Percentiles rank a stretch among this genome's conserved stretches.
phyloP scores from a whole-genome alignment of 2,888 invertebrate species.

The Nephrocerus scutellatus region DNA sequence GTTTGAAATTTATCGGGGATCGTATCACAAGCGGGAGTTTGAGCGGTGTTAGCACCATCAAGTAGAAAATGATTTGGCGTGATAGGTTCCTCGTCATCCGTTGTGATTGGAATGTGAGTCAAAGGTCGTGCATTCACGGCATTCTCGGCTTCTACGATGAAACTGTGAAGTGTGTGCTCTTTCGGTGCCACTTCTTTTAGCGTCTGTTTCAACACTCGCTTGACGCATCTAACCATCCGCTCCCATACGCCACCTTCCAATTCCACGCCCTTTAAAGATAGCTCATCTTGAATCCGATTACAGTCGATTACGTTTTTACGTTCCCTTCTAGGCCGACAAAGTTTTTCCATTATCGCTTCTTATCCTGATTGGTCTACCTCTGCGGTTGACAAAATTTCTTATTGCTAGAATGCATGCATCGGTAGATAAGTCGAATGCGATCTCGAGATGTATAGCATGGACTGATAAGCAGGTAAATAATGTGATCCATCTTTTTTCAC shows the following conservation, averaged over 20 bases:
- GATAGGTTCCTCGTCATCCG: conserved; percentile 8
- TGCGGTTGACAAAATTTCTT: conserved; percentile 20
- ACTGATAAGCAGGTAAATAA: conserved; percentile 14
- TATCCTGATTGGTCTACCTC: conserved; percentile 15
- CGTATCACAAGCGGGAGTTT: not conserved
- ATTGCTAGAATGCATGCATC: conserved; percentile 21
- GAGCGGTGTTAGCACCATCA: conserved; percentile 1
- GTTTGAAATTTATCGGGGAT: not conserved
- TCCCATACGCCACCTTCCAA: conserved; percentile 14
- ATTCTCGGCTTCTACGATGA: conserved; percentile 12
- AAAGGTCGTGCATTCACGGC: conserved; percentile 7
- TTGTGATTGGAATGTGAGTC: conserved; percentile 10
- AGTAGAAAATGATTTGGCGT: conserved; percentile 11
- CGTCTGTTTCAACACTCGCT: conserved; percentile 4
- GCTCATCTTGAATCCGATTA: not conserved
- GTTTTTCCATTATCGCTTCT: conserved; percentile 18
- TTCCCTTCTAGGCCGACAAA: conserved; percentile 10
- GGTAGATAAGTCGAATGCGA: conserved; percentile 18
- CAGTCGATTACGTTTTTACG: conserved; percentile 5
- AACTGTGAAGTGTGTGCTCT: conserved; percentile 6
- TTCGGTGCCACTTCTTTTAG: conserved; percentile 5
- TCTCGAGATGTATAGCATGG: conserved; percentile 15
- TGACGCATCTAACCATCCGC: conserved; percentile 10
- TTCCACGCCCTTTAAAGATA: conserved; percentile 8
- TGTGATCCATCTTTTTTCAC: conserved; percentile 13